These are phyloP conservation scores for Intellagama lesueurii DNA, from an alignment of 2,797 vertebrate species.

Conservation along the genomic window DNA sequence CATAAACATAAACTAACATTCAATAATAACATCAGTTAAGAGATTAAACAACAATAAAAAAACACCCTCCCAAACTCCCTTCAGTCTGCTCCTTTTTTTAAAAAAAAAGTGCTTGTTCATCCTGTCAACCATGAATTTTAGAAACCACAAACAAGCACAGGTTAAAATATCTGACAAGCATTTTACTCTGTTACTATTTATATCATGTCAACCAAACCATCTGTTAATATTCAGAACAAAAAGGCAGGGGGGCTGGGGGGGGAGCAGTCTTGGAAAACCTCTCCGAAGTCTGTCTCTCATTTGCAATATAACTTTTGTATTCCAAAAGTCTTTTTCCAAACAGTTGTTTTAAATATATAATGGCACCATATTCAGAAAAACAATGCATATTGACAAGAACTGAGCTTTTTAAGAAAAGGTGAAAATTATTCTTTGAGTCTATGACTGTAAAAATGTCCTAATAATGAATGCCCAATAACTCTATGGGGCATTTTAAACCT, in stretches of 20 bases:
- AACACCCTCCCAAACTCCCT: not conserved
- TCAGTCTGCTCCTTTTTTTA: not conserved
- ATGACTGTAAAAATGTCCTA: not conserved
- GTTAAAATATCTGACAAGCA: not conserved
- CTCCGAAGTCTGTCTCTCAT: not conserved
- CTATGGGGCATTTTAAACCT: too few species aligned
- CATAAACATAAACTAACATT: too few species aligned
- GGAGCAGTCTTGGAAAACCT: not conserved
- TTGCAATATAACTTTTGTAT: not conserved
- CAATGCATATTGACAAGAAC: not conserved
- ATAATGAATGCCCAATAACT: not conserved
- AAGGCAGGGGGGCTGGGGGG: too few species aligned
- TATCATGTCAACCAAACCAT: not conserved
- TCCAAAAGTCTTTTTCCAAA: not conserved
- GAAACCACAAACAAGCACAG: not conserved
- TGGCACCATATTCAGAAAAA: not conserved
- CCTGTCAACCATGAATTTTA: not conserved
- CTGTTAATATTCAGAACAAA: not conserved
- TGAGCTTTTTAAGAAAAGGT: not conserved
- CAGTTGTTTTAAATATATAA: conserved; percentile 1
- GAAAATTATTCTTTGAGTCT: too few species aligned
- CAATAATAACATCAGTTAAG: too few species aligned
- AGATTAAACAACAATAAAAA: too few species aligned
- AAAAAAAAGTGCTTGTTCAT: not conserved
- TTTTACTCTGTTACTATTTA: not conserved